These are phyloP conservation scores for Scylla paramamosain DNA, from an alignment of 1,140 invertebrate genomes.

Conservation along the genomic window DNA sequence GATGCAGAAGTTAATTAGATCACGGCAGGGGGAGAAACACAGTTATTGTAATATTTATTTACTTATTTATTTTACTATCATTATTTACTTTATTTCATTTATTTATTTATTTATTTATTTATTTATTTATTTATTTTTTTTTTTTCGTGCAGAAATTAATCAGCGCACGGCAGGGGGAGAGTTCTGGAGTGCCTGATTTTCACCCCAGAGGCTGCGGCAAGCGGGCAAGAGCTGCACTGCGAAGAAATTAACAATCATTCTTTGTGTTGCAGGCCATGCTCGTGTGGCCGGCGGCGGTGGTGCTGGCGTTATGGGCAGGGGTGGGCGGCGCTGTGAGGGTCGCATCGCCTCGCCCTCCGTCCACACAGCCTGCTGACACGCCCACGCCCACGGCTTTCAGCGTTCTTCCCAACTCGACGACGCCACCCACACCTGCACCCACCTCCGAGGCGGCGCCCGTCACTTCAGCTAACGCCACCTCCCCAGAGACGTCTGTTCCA, in stretches of 20 bases:
- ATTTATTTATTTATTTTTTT: no score
- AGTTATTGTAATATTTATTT: no score
- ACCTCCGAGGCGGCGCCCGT: neutral
- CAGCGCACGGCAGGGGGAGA: no score
- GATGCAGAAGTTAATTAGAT: no score
- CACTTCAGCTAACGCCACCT: neutral
- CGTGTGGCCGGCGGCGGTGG: neutral
- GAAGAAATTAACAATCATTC: neutral
- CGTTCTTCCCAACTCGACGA: neutral
- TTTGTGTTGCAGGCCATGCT: neutral
- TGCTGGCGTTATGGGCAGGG: neutral
- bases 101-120: no score
- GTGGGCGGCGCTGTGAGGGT: neutral
- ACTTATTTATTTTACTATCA: no score
- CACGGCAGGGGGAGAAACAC: no score
- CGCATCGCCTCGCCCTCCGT: neutral
- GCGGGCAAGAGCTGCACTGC: no score
- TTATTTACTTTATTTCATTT: no score
- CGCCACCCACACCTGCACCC: neutral
- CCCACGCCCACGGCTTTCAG: neutral
- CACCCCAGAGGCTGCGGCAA: no score
- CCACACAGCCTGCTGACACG: neutral
- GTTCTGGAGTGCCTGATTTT: no score
- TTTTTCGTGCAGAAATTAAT: no score
- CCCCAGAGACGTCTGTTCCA: neutral